phyloP scores from a whole-genome alignment of 2,797 vertebrate species.

The Cirrhinus mrigala region DNA sequence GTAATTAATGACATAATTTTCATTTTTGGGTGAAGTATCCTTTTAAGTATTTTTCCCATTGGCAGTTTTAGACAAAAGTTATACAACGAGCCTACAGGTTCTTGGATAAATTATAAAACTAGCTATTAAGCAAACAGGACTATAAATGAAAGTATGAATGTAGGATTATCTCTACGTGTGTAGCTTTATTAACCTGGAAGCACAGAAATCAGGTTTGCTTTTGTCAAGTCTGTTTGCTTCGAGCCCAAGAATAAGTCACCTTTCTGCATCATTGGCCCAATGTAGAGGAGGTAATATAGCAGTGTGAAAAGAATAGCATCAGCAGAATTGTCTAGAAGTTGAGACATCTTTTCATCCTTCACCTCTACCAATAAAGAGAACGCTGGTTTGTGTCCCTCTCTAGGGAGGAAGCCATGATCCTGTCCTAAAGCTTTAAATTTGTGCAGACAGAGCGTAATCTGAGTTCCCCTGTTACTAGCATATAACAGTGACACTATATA shows the following conservation, averaged over 20 bases:
- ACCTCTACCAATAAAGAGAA: constrained; percentile 46
- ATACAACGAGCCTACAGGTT: too few relatives aligned
- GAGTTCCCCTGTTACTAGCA: neutral
- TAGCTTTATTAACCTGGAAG: constrained; percentile 8
- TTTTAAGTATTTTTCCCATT: too few relatives aligned
- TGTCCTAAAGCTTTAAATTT: neutral
- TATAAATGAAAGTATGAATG: neutral
- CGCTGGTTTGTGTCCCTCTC: neutral
- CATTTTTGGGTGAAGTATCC: too few relatives aligned
- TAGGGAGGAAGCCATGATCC: neutral
- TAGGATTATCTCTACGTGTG: neutral
- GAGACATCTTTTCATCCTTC: constrained; percentile 54
- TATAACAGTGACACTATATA: neutral
- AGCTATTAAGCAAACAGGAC: too few relatives aligned
- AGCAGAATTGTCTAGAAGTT: constrained; percentile 49
- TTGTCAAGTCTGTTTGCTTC: constrained; percentile 4
- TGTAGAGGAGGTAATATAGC: constrained; percentile 50
- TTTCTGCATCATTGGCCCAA: constrained; percentile 69
- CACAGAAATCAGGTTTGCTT: constrained; percentile 19
- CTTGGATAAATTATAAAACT: too few relatives aligned
- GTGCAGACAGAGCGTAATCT: neutral
- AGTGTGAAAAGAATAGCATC: constrained; percentile 48
- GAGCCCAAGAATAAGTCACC: constrained; percentile 62
- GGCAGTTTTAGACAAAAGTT: too few relatives aligned
- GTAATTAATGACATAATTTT: too few relatives aligned